These are phyloP conservation scores for Pitangus sulphuratus DNA, from an alignment of 2,797 vertebrate genomes.

Conservation along the genomic window DNA sequence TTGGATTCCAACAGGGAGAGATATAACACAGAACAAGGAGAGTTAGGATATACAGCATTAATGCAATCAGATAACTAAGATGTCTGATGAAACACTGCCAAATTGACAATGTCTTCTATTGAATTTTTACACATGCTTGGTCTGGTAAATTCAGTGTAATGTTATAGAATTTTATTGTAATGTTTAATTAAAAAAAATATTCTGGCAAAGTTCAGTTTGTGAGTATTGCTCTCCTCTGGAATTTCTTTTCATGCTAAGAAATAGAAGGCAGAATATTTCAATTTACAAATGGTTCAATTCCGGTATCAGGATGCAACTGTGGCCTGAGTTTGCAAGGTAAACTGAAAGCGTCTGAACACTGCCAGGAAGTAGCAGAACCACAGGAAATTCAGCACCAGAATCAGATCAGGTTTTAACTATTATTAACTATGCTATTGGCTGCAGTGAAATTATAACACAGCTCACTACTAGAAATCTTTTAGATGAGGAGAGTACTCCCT, in stretches of 20 bases:
- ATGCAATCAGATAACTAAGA: slow-evolving; percentile 24
- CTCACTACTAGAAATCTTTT: neutral
- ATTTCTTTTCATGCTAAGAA: neutral
- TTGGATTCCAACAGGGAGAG: slow-evolving; percentile 27
- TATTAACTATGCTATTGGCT: neutral
- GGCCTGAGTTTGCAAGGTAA: neutral
- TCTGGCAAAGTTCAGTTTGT: neutral
- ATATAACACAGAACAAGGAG: slow-evolving; percentile 21
- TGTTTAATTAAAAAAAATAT: neutral
- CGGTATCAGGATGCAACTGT: neutral
- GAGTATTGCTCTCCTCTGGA: neutral
- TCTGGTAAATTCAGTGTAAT: neutral
- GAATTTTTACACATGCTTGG: neutral
- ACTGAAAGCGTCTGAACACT: neutral
- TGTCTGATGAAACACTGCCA: slow-evolving; percentile 8
- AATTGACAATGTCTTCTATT: neutral
- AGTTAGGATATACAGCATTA: neutral
- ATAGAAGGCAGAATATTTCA: neutral
- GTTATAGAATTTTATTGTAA: neutral
- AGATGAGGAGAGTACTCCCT: neutral
- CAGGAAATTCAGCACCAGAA: neutral
- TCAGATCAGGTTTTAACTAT: neutral
- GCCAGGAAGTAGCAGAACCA: neutral
- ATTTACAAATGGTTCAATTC: neutral
- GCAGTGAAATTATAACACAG: neutral